Evolutionary conservation across 2,113 vertebrate species (phyloP), one percentile per base, ranked within the genome.

Genomic region (Petromus typicus): DNA sequence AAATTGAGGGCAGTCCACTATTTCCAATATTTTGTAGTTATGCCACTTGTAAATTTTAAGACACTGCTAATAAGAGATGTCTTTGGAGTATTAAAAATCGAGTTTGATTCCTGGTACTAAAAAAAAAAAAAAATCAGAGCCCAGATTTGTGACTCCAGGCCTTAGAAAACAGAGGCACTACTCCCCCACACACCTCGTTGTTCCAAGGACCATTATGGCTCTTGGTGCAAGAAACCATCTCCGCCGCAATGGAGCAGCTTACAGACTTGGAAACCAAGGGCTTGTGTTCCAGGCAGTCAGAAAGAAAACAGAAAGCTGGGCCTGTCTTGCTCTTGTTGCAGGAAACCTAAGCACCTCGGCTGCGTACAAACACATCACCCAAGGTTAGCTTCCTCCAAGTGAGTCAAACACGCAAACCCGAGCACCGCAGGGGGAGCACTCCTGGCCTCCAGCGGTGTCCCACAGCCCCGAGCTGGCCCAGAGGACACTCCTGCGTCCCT

Each of bases 321-420:
- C 71, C 43, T 76, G 25, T 14, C 4, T 17, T 16, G 25, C 8
- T 45, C 43, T 32, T 64, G n/a, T 32, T 81, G 34, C 85, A 85
- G 87, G 89, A 93, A 96, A 79, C 30, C 12, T 75, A 90, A 87
- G 45, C 45, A 57, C 64, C 11, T 51, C 17, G 18, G 61, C 57
- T 66, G 8, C 34, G 83, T 0, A 61, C n/a, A 83, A 51, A 79
- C 48, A 83, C n/a, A 54, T 27, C 3, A 2, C 63, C 51, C 88
- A 80, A 94, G 59, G 88, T 63, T 76, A 86, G 71, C 86, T 92
- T 59, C 76, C 88, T 83, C 73, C 16, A 45, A 91, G 86, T 48
- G 64, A 90, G 81, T 76, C 45, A 81, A 90, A 63, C 17, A 37
- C 4, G 3, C 57, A 86, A 87, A 85, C 37, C 34, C 81, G 63